phyloP scores from a whole-genome alignment of 1,140 invertebrate genomes.

The Alviniconcha marisindica region DNA sequence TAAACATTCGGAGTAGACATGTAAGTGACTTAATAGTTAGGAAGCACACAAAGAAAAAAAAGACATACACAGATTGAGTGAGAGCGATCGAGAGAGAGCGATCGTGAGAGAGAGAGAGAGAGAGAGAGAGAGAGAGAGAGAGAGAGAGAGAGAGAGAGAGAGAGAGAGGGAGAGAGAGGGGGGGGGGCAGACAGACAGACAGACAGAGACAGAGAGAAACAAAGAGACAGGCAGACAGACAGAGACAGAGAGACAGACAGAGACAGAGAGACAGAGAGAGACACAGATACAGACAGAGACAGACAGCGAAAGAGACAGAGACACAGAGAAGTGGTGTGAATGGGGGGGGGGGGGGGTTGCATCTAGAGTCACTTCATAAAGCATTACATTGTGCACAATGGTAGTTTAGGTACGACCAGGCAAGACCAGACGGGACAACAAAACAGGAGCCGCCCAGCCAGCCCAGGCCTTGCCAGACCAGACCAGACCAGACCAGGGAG shows the following conservation, averaged over 20 bases:
- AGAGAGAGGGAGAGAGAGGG: not conserved
- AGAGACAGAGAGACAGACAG: not conserved
- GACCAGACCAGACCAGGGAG: too few species aligned
- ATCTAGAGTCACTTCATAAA: too few species aligned
- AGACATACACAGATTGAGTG: not conserved
- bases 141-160: slow-evolving; percentile 13
- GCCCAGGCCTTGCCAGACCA: too few species aligned
- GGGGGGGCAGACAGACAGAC: not conserved
- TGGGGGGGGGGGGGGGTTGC: too few species aligned
- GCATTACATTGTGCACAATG: too few species aligned
- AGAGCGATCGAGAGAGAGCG: not conserved
- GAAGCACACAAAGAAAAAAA: not conserved
- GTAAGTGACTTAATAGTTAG: not conserved
- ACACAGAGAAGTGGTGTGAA: not conserved
- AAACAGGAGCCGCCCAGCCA: too few species aligned
- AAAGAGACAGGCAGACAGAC: not conserved
- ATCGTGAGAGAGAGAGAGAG: not conserved
- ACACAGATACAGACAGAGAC: not conserved
- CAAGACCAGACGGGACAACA: too few species aligned
- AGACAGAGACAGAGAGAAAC: not conserved
- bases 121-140: not conserved
- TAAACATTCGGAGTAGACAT: too few species aligned
- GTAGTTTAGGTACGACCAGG: too few species aligned
- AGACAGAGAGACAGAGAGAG: not conserved
- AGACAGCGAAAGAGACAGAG: slow-evolving; percentile 1